A percentile compares a stretch with the other conserved stretches of the same genome.
Conservation (phyloP, 2,113 vertebrate genomes). For the Protomyctophum bolini region DNA sequence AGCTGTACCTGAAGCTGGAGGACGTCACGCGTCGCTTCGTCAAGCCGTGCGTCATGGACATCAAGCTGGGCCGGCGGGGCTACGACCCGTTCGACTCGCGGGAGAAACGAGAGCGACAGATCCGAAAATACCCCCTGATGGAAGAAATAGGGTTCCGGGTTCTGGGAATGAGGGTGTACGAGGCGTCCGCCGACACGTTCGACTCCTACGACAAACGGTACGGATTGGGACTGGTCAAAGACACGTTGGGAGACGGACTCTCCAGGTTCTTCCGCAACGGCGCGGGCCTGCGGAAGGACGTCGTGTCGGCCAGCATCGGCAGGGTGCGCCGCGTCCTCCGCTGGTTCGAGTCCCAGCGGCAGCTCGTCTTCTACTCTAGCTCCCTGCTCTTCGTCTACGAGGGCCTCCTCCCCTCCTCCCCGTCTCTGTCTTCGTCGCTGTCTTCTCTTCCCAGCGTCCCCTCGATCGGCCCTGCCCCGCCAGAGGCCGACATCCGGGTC, state of each 20-base stretch:
- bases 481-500: conserved; percentile 63
- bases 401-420: conserved; percentile 77
- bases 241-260: conserved; percentile 91
- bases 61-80: conserved; percentile 95
- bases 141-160: conserved; percentile 98
- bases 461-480: conserved; percentile 60
- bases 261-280: conserved; percentile 94
- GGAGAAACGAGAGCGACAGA: conserved; percentile 96
- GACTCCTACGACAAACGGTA: conserved; percentile 94
- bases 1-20: conserved; percentile 97
- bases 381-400: conserved; percentile 97
- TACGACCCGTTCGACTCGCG: conserved; percentile 94
- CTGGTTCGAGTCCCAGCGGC: conserved; percentile 93
- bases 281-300: conserved; percentile 86
- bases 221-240: conserved; percentile 89
- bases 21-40: conserved; percentile 92
- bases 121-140: conserved; percentile 97
- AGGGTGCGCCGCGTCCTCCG: conserved; percentile 87
- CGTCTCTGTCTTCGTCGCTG: conserved; percentile 87
- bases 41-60: conserved; percentile 98
- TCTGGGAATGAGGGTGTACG: conserved; percentile 98
- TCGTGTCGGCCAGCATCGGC: conserved; percentile 85
- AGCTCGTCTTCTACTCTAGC: conserved; percentile 94
- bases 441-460: conserved; percentile 65
- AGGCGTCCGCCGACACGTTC: conserved; percentile 85